Conservation (phyloP, 35 echinoderm and acorn worm species). For the Heliocidaris erythrogramma region DNA sequence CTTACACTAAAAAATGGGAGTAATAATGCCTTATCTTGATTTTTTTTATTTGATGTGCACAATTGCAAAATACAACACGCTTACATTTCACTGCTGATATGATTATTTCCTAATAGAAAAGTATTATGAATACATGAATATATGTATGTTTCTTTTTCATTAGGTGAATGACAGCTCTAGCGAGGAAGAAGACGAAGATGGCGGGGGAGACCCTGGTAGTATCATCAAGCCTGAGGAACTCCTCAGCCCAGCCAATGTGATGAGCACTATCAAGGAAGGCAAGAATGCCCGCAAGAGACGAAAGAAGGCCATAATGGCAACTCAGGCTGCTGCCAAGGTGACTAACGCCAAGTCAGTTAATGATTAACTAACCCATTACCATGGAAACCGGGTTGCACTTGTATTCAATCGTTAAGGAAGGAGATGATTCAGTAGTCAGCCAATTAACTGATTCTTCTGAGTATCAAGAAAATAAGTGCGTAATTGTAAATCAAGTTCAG, state of each 20-base stretch:
- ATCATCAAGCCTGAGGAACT: constrained; percentile 80
- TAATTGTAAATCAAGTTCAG: too few species aligned
- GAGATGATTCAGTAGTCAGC: too few species aligned
- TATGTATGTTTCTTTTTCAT: neutral
- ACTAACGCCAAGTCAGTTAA: neutral
- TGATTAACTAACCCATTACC: neutral
- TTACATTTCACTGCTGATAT: too few species aligned
- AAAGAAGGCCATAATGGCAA: constrained; percentile 77
- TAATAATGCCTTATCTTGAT: neutral
- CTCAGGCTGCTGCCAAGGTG: constrained; percentile 81
- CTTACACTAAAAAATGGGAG: neutral
- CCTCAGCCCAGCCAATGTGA: constrained; percentile 62
- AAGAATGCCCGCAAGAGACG: constrained; percentile 80
- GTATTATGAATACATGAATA: too few species aligned
- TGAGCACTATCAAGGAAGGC: constrained; percentile 71
- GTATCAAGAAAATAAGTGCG: too few species aligned
- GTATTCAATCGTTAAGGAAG: too few species aligned
- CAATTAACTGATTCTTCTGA: too few species aligned
- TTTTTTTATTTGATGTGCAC: too few species aligned
- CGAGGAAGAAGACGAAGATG: constrained; percentile 56
- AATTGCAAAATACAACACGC: too few species aligned
- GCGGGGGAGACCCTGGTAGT: neutral
- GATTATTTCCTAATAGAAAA: too few species aligned
- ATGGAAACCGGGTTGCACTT: too few species aligned
- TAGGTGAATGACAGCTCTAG: constrained; percentile 28